Evolutionary conservation across 1,140 invertebrate genomes (phyloP).

Genomic region (Sweltsa coloradensis): DNA sequence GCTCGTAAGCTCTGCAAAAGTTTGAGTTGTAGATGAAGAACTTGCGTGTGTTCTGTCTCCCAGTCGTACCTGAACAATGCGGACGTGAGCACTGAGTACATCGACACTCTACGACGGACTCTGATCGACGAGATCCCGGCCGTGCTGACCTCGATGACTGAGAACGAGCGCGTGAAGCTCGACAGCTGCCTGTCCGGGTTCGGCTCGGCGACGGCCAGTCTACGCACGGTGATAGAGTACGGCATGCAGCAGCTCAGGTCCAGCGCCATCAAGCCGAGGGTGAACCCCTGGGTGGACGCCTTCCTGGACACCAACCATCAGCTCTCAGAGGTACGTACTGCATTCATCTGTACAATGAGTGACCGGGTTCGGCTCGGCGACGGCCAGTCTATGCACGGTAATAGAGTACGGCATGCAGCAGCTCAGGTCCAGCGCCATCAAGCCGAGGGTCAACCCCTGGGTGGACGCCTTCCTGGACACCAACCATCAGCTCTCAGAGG

Average conservation of each 20-base stretch:
- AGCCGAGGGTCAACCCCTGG: constrained; percentile 77
- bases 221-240: constrained; percentile 70
- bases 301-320: constrained; percentile 69
- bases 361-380: constrained; percentile 60
- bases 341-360: too few species aligned
- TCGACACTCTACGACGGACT: constrained; percentile 62
- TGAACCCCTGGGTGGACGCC: constrained; percentile 76
- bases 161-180: constrained; percentile 54
- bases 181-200: constrained; percentile 66
- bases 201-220: constrained; percentile 53
- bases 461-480: constrained; percentile 67
- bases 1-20: too few species aligned
- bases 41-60: constrained; percentile 16
- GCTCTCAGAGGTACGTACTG: constrained; percentile 61
- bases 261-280: constrained; percentile 72
- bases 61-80: constrained; percentile 86
- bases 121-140: constrained; percentile 56
- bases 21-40: constrained; percentile 1
- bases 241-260: constrained; percentile 72
- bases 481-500: constrained; percentile 72
- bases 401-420: constrained; percentile 79
- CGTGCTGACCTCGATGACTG: constrained; percentile 44
- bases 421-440: constrained; percentile 65
- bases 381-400: constrained; percentile 60
- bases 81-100: constrained; percentile 83